These are phyloP conservation scores for Andrena praecox DNA, from an alignment of 2,888 invertebrate genomes.

Conservation along the genomic window DNA sequence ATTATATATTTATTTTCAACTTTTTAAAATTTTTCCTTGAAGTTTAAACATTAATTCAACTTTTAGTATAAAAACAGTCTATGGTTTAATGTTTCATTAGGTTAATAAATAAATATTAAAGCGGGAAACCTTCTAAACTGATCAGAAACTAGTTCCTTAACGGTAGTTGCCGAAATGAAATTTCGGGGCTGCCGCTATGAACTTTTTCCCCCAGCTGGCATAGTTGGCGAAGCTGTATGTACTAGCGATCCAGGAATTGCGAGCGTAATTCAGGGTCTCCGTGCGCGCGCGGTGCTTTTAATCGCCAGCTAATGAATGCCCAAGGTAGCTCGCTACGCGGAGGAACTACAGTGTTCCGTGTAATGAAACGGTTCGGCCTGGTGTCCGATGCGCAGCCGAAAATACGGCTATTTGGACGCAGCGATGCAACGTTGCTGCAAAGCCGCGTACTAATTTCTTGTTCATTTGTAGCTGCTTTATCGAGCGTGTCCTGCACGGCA, in stretches of 20 bases:
- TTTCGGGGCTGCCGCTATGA: not conserved
- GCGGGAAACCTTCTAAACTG: no score
- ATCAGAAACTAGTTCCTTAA: no score
- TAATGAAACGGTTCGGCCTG: conserved; percentile 25
- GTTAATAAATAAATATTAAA: no score
- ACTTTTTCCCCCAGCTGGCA: not conserved
- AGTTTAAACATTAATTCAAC: no score
- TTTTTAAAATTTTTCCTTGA: no score
- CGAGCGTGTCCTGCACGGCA: conserved; percentile 52
- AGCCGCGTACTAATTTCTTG: conserved; percentile 57
- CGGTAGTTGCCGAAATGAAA: not conserved
- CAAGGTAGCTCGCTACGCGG: conserved; percentile 1
- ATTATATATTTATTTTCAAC: no score
- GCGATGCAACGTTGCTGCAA: not conserved
- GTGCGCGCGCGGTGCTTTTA: conserved; percentile 7
- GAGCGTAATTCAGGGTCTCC: not conserved
- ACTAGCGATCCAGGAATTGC: not conserved
- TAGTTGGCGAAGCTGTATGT: not conserved
- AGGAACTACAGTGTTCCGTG: conserved; percentile 14
- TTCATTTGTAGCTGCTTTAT: conserved; percentile 62
- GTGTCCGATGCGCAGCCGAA: not conserved
- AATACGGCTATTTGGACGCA: conserved; percentile 9
- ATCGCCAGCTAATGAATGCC: conserved; percentile 19
- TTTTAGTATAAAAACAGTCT: no score
- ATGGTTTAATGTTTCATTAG: no score